Base-by-base conservation (phyloP, 2,113 vertebrate species). In the Dasyornis broadbenti region DNA sequence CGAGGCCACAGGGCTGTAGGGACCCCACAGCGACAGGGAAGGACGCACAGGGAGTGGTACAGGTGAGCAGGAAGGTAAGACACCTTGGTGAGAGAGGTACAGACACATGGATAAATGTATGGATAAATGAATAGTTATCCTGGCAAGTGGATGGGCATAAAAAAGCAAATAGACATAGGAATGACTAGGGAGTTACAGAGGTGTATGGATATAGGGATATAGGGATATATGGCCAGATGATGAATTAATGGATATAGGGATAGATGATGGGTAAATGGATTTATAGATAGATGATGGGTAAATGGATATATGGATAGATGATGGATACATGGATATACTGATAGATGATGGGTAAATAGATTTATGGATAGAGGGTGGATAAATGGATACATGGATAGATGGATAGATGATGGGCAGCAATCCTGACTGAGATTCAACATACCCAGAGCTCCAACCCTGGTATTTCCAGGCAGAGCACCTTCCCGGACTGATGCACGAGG, bases 41-140 rank as follows among this genome's bases (percentile, higher is more conserved):
- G 64, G 78, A 23, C 7, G 0, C 18, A 1, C 0, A 20, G 44
- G 1, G 37, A 14, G 16, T 0, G 23, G 31, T 15, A 5, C 0
- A 10, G 82, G 69, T 4, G 19, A 7, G 17, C 2, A 15, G 37
- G 30, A 27, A 27, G 26, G 11, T 1, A 21, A 40, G 4, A 44
- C 12, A 23, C 0, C 0, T 3, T 4, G 37, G 11, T 10, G 21
- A 70, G 60, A 26, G 13, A 52, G 24, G 13, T 4, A 5, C 0
- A 13, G 30, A 11, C 12, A 18, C 24, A 2, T 3, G 39, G 42
- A 8, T 21, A n/a, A 44, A 6, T 17, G 5, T 4, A 28, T 1
- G 27, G 77, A 33, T 18, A 37, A 80, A 65, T 17, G 45, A 15
- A n/a, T 2, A 1, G 15, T 11, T 53, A 8, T 73, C 72, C 18